A percentile compares a stretch with the other conserved stretches of the same genome.
Conservation (phyloP, 2,888 invertebrate species). For the Lumbricus terrestris region DNA sequence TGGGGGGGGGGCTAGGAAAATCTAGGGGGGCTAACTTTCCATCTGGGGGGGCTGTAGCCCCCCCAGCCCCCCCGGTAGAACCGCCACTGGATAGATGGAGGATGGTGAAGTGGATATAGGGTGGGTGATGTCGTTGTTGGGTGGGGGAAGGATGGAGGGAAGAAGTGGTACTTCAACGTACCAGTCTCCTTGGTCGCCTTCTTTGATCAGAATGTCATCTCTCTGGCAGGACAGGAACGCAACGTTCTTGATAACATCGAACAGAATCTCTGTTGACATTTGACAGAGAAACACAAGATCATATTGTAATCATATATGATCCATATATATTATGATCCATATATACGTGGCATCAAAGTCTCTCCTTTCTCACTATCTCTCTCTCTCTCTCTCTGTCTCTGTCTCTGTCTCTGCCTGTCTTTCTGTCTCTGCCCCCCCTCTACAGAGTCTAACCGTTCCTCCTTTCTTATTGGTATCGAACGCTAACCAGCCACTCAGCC, state of each 20-base stretch:
- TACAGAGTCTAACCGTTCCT: not conserved
- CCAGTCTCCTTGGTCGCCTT: conserved; percentile 21
- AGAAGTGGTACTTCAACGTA: not conserved
- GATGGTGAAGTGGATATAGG: not conserved
- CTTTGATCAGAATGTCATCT: conserved; percentile 17
- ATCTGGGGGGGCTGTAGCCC: too few species aligned
- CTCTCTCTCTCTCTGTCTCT: not conserved
- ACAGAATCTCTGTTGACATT: conserved; percentile 7
- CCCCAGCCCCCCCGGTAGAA: too few species aligned
- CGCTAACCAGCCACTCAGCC: not conserved
- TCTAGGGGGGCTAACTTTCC: too few species aligned
- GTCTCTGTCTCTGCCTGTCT: not conserved
- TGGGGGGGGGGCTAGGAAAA: too few species aligned
- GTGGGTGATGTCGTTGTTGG: not conserved
- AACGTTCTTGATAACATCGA: conserved; percentile 22
- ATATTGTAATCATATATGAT: not conserved
- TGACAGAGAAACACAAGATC: not conserved
- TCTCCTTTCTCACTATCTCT: not conserved
- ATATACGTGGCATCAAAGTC: not conserved
- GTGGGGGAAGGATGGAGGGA: not conserved
- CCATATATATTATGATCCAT: not conserved
- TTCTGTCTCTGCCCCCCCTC: too few species aligned
- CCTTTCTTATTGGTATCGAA: not conserved
- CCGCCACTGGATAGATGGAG: too few species aligned
- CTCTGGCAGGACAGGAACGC: not conserved